A percentile compares a stretch with the other conserved stretches of the same genome.
Evolutionary conservation across 64 coral and sea anemone species (phyloP).

Genomic region (Exaiptasia diaphana): DNA sequence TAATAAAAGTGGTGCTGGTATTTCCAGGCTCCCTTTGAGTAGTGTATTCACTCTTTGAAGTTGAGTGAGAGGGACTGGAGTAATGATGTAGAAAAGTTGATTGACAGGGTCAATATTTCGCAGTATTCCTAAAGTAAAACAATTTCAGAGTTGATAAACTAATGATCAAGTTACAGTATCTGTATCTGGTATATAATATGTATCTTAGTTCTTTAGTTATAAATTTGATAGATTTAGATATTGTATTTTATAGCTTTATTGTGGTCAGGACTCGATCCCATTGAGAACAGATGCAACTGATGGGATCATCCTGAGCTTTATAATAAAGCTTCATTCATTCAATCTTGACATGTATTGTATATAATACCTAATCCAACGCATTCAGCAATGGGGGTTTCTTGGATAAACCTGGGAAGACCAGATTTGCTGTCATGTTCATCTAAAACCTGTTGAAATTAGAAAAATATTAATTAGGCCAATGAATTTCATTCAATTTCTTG

Average conservation of each 20-base stretch:
- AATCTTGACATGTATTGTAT: no score
- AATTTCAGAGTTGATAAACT: no score
- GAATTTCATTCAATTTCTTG: no score
- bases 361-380: constrained; percentile 73
- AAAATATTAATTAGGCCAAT: not conserved
- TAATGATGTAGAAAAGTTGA: constrained; percentile 66
- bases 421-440: not conserved
- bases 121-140: constrained; percentile 57
- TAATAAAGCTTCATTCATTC: no score
- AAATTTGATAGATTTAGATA: not conserved
- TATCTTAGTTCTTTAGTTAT: no score
- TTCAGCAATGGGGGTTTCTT: not conserved
- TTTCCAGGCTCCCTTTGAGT: constrained; percentile 76
- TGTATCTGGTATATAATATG: no score
- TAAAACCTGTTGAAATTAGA: constrained; percentile 26
- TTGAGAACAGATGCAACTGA: no score
- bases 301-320: no score
- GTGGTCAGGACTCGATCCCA: no score
- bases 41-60: constrained; percentile 66
- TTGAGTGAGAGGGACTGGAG: constrained; percentile 42
- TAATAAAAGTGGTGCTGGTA: constrained; percentile 55
- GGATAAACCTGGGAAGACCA: constrained; percentile 1
- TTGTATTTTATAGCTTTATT: no score
- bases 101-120: constrained; percentile 72
- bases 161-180: no score